phyloP scores from a whole-genome alignment of 2,113 vertebrate genomes.

The Chelonoidis abingdonii region DNA sequence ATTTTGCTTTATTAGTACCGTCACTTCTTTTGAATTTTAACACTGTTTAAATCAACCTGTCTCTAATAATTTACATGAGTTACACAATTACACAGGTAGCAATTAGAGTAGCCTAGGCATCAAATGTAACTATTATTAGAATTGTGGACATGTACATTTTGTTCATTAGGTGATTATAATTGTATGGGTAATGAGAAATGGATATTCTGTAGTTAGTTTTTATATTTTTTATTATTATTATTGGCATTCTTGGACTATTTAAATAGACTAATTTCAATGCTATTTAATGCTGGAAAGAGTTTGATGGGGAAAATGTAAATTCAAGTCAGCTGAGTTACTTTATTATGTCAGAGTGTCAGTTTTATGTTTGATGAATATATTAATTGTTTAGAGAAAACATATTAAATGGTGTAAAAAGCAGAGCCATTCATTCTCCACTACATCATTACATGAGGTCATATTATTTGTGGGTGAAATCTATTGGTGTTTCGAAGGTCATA shows the following conservation, averaged over 20 bases:
- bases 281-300: background rate
- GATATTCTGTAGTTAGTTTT: background rate
- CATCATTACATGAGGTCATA: background rate
- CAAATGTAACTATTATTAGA: constrained; percentile 32
- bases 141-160: background rate
- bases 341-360: background rate
- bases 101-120: constrained; percentile 59
- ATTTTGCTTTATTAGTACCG: constrained; percentile 73
- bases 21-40: constrained; percentile 67
- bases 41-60: constrained; percentile 75
- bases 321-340: background rate
- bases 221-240: background rate
- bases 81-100: constrained; percentile 62
- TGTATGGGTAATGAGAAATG: background rate
- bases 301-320: background rate
- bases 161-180: background rate
- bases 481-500: background rate
- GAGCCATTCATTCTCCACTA: background rate
- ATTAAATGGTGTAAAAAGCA: background rate
- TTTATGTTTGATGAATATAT: background rate
- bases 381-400: background rate
- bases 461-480: background rate
- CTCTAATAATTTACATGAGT: constrained; percentile 69
- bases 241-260: background rate
- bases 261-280: background rate